A percentile compares a stretch with the other conserved stretches of the same genome.
Evolutionary conservation across 2,113 vertebrate genomes (phyloP).

Genomic region (Aix galericulata): DNA sequence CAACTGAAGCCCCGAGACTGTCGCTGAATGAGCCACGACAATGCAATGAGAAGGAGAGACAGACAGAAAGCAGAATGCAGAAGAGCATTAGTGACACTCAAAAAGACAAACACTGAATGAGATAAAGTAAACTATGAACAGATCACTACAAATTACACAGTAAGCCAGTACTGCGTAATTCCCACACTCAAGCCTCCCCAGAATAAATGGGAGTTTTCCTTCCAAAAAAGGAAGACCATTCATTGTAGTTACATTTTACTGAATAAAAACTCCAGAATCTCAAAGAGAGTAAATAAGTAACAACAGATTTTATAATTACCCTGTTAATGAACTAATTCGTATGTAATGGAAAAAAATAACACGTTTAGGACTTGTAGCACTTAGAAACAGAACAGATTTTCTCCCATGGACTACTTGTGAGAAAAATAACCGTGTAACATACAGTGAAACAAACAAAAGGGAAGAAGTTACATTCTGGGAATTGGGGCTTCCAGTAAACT

Average conservation of each 20-base stretch:
- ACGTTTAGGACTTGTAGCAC: background rate
- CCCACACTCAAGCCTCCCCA: background rate
- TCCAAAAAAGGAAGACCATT: background rate
- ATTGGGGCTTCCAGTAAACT: background rate
- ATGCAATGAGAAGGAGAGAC: background rate
- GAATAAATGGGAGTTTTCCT: background rate
- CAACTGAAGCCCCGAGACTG: slow-evolving; percentile 51
- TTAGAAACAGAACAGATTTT: background rate
- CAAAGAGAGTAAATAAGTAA: background rate
- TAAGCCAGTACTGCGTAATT: background rate
- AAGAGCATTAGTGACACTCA: background rate
- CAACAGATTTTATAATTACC: background rate
- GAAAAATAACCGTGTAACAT: background rate
- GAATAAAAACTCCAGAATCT: background rate
- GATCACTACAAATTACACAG: background rate
- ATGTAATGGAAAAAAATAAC: background rate
- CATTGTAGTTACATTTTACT: background rate
- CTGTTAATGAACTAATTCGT: background rate
- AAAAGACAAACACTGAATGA: background rate
- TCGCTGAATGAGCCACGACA: slow-evolving; percentile 11
- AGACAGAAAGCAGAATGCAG: background rate
- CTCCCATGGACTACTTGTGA: background rate
- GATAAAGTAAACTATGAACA: background rate
- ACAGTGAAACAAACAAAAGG: background rate
- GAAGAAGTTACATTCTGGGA: background rate